Evolutionary conservation across 2,888 invertebrate genomes (phyloP), one percentile per base, ranked within the genome.

Genomic region (Tipula vernalis): DNA sequence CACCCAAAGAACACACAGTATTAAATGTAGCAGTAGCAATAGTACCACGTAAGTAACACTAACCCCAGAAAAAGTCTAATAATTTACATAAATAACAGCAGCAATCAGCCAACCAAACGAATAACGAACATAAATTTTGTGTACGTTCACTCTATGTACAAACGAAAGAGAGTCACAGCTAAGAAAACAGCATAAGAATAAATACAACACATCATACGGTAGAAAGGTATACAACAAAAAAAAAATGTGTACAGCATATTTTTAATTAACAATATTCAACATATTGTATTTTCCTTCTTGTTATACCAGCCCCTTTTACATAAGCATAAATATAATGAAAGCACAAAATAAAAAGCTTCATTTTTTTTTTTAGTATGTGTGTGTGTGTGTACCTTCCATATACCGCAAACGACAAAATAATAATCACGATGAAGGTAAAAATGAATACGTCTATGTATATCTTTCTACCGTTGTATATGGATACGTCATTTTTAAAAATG

Each of bases 401-500:
- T 71, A 71, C 71, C 71, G 71, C 71, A 71, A 71, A 71, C 71
- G 71, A 71, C 71, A 71, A 71, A 71, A 71, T 71, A 71, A 71
- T 71, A 71, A 71, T 71, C 28, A 71, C 71, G 71, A 71, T 71
- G 71, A 71, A 71, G 71, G 71, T 71, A 71, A 28, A 71, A 28
- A 6, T 10, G 28, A 71, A 71, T 71, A 10, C 10, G 71, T 28
- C 0, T 28, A 28, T 71, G 28, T 71, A 12, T 71, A 2, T 28
- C 28, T 71, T 8, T 71, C n/a, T 51, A 51, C n/a, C 2, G 10
- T 71, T 71, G 4, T 71, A 71, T 28, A 71, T 28, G 8, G 18
- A 10, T 71, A 71, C 71, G 71, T 71, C 71, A 28, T 71, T 51
- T 28, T 51, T 51, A 15, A n/a, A 51, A 8, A 51, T 51, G 28